Base-by-base conservation (phyloP, 2,797 vertebrate species). In the Menidia menidia region DNA sequence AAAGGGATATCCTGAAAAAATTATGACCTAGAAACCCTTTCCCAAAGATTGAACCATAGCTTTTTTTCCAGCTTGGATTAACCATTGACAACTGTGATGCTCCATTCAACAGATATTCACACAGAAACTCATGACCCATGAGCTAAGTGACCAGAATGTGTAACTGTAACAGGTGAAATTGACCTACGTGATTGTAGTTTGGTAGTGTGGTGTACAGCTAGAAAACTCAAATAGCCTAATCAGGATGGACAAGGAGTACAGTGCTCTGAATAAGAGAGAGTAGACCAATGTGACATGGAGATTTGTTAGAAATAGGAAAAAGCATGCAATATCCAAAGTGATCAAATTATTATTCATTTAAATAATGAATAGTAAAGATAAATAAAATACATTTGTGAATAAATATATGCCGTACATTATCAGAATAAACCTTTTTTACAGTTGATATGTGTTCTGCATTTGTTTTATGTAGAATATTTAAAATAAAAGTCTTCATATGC, bases 81-180 rank as follows among this genome's bases (percentile, higher is more conserved):
- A 78, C 60, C 60, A 11, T 78, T 69, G 53, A 53, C 47, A 19
- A 75, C 79, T 78, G 81, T 78, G 79, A 85, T 32, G 41, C 2
- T 31, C 44, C 2, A 6, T 51, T 68, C 51, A 71, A 57, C 65
- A 65, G 18, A 9, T 60, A 13, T 43, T 76, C 30, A 61, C 19
- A 44, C 43, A 74, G 52, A 10, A 72, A 55, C 51, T 25, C 31
- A 13, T 58, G 53, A 64, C 42, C 31, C 9, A 5, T n/a, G 35
- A n/a, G 25, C 18, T 33, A 69, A 66, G 41, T 62, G 55, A 64
- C 41, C 45, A 58, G 47, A 61, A 71, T 30, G 60, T 56, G 68
- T 19, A 57, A 18, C 42, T 39, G 59, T 42, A 13, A 47, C 12
- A 33, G 11, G 4, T 35, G 16, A 8, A 18, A 47, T 39, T 4